phyloP scores from a whole-genome alignment of 2,888 invertebrate genomes.

The Protodeltote pygarga region DNA sequence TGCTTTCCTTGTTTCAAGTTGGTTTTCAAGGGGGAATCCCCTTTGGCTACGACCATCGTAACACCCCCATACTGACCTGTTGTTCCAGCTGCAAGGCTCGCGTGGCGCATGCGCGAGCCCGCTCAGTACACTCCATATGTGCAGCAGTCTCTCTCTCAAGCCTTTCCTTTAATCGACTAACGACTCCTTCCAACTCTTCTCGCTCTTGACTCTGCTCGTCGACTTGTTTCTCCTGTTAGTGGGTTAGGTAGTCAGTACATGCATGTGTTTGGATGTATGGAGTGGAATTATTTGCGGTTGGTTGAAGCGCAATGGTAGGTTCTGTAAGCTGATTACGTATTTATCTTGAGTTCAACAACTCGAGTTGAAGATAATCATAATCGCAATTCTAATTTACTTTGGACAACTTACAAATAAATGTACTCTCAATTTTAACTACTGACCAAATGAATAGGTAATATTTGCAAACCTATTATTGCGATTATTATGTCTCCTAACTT shows the following conservation, averaged over 20 bases:
- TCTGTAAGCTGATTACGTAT: slow-evolving; percentile 21
- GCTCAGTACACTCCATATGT: slow-evolving; percentile 94
- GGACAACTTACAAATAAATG: too few relatives aligned
- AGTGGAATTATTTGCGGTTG: slow-evolving; percentile 31
- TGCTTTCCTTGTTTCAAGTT: too few relatives aligned
- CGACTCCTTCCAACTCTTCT: slow-evolving; percentile 95
- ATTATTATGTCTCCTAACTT: too few relatives aligned
- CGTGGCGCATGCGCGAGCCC: slow-evolving; percentile 86
- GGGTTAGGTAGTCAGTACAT: slow-evolving; percentile 53
- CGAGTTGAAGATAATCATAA: too few relatives aligned
- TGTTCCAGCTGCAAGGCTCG: slow-evolving; percentile 88
- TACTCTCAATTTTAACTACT: too few relatives aligned
- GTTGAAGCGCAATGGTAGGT: slow-evolving; percentile 30
- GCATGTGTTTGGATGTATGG: slow-evolving; percentile 30
- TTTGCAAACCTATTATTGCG: too few relatives aligned
- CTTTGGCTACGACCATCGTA: too few relatives aligned
- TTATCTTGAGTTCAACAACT: too few relatives aligned
- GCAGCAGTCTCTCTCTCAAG: slow-evolving; percentile 95
- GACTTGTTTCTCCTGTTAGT: slow-evolving; percentile 93
- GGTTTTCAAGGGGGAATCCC: too few relatives aligned
- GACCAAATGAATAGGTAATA: too few relatives aligned
- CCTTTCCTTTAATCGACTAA: slow-evolving; percentile 93
- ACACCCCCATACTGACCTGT: slow-evolving; percentile 65
- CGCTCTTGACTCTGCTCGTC: slow-evolving; percentile 96
- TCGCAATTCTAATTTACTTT: too few relatives aligned